phyloP scores from a whole-genome alignment of 1,140 invertebrate species.

The Artemia franciscana region DNA sequence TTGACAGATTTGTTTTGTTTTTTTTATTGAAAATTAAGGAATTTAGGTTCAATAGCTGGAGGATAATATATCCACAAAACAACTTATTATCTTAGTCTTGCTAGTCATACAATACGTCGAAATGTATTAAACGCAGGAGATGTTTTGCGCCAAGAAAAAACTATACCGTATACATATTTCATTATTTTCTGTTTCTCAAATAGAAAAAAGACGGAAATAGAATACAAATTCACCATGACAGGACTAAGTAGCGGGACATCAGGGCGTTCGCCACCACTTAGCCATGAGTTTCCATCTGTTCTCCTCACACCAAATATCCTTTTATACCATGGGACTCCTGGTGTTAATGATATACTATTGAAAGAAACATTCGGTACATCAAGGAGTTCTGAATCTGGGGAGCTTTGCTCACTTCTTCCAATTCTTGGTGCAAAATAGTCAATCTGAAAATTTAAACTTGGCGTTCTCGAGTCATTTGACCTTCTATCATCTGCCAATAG shows the following conservation, averaged over 20 bases:
- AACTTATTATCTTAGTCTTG: too few relatives aligned
- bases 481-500: neutral
- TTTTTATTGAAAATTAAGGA: too few relatives aligned
- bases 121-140: too few relatives aligned
- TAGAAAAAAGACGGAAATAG: too few relatives aligned
- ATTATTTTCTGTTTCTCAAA: too few relatives aligned
- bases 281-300: neutral
- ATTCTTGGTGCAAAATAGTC: neutral
- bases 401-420: neutral
- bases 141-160: too few relatives aligned
- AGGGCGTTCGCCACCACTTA: neutral
- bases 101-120: too few relatives aligned
- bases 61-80: too few relatives aligned
- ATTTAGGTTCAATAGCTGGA: too few relatives aligned
- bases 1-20: too few relatives aligned
- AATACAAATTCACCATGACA: neutral
- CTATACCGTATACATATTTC: too few relatives aligned
- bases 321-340: neutral
- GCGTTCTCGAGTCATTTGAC: neutral
- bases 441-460: neutral
- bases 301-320: neutral
- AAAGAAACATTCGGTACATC: neutral
- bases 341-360: neutral
- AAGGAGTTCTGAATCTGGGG: neutral
- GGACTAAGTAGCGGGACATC: neutral